A percentile compares a stretch with the other conserved stretches of the same genome.
Evolutionary conservation across 2,113 vertebrate species (phyloP).

Genomic region (Pimephales promelas): DNA sequence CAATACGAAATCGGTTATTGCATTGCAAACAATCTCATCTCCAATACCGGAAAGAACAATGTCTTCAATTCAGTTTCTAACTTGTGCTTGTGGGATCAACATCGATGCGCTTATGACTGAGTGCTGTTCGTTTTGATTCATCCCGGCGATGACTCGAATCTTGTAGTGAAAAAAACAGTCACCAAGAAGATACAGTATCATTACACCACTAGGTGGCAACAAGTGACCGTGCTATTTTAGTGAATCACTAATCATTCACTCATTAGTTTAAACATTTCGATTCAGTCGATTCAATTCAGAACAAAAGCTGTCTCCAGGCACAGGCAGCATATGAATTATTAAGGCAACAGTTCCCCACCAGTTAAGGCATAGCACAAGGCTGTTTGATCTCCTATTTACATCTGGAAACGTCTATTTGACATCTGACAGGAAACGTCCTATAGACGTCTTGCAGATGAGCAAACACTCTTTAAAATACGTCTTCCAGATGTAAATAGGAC

Average conservation of each 20-base stretch:
- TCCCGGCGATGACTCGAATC: background rate
- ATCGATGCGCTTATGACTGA: background rate
- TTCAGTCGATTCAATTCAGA: background rate
- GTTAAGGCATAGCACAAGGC: no score
- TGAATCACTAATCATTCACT: background rate
- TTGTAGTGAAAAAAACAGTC: background rate
- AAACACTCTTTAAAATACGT: no score
- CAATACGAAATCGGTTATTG: background rate
- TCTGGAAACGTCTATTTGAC: no score
- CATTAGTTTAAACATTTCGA: background rate
- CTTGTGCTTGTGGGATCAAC: background rate
- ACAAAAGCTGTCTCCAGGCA: background rate
- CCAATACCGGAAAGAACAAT: background rate
- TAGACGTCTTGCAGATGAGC: no score
- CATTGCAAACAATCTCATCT: background rate
- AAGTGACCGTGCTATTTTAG: background rate
- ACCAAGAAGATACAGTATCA: background rate
- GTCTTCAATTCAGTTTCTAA: background rate
- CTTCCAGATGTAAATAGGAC: no score
- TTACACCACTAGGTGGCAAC: conserved; percentile 9
- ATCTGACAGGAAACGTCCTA: no score
- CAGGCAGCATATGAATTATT: no score
- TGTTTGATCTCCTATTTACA: no score
- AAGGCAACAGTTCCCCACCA: no score
- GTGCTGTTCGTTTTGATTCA: background rate